phyloP scores from a whole-genome alignment of 2,797 vertebrate genomes.

The Pithecia hirsuta region DNA sequence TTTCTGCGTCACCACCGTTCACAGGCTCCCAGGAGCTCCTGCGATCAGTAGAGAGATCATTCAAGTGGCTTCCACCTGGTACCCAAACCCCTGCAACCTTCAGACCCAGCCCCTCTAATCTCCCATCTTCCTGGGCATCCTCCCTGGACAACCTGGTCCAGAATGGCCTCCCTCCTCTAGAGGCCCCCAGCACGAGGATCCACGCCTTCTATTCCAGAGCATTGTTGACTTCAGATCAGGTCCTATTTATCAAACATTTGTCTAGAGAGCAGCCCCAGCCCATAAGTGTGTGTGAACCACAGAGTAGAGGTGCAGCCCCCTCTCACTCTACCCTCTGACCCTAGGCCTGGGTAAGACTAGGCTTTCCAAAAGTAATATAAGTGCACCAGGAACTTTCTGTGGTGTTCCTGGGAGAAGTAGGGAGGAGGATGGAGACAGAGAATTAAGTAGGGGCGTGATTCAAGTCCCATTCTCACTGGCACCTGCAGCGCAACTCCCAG shows the following conservation, averaged over 20 bases:
- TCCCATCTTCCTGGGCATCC: not conserved
- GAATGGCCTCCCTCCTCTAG: not conserved
- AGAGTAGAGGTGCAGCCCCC: not conserved
- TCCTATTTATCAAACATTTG: not conserved
- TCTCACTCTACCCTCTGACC: accelerated
- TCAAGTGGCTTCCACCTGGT: not conserved
- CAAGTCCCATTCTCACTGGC: not conserved
- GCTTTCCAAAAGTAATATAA: not conserved
- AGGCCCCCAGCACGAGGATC: accelerated
- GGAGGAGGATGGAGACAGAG: not conserved
- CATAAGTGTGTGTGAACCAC: not conserved
- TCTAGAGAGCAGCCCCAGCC: not conserved
- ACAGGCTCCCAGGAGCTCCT: not conserved
- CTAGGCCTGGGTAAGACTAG: not conserved
- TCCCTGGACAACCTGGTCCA: not conserved
- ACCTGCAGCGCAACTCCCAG: not conserved
- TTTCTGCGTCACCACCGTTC: not conserved
- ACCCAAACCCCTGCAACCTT: not conserved
- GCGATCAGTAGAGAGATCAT: not conserved
- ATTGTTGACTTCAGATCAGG: not conserved
- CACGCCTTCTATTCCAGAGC: not conserved
- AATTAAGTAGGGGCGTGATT: not conserved
- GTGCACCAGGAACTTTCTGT: not conserved
- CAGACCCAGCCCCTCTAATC: not conserved
- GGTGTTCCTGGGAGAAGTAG: not conserved